phyloP scores from a whole-genome alignment of 2,888 invertebrate genomes.

The Aporophyla nigra region DNA sequence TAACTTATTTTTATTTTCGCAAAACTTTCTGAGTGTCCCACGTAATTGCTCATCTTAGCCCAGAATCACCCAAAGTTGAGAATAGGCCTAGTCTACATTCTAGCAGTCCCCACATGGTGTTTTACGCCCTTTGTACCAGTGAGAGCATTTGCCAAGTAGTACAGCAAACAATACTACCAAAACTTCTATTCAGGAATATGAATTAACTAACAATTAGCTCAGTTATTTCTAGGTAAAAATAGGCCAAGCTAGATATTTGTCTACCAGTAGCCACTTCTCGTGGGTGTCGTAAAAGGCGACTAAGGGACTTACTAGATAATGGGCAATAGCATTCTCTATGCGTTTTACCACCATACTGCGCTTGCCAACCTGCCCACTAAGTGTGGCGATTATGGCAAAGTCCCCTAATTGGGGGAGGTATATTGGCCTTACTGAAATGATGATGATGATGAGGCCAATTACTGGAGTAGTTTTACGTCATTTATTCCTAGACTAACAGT shows the following conservation, averaged over 20 bases:
- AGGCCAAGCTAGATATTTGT: not conserved
- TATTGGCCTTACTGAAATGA: too few species aligned
- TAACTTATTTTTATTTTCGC: too few species aligned
- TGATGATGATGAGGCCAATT: too few species aligned
- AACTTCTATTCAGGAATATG: not conserved
- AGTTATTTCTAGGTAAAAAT: not conserved
- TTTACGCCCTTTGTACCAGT: not conserved
- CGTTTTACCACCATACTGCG: too few species aligned
- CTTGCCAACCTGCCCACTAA: too few species aligned
- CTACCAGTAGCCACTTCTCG: not conserved
- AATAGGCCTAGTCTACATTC: not conserved
- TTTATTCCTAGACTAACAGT: not conserved
- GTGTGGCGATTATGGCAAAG: too few species aligned
- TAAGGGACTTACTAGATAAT: too few species aligned
- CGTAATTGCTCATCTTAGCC: too few species aligned
- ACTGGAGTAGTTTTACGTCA: not conserved
- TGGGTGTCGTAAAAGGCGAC: too few species aligned
- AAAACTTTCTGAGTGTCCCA: too few species aligned
- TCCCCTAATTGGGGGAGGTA: too few species aligned
- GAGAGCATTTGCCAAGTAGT: not conserved
- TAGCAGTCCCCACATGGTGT: not conserved
- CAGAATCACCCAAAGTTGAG: not conserved
- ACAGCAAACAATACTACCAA: constrained; percentile 7
- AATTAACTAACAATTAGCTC: not conserved
- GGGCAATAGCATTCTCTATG: too few species aligned